phyloP scores from a whole-genome alignment of 2,888 invertebrate species.

The Pterostichus niger region DNA sequence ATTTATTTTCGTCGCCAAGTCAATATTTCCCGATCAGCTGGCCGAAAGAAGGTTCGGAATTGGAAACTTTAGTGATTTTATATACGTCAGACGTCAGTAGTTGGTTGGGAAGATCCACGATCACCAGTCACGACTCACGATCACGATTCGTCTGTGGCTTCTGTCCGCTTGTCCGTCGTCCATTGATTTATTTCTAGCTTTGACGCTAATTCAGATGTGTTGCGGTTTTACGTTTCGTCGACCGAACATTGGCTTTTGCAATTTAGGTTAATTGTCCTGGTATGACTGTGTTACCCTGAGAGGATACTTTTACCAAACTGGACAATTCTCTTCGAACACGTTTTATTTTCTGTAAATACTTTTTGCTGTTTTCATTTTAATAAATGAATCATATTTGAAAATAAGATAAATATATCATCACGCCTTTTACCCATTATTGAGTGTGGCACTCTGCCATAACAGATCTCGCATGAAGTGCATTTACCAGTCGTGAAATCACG shows the following conservation, averaged over 20 bases:
- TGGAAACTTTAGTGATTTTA: constrained; percentile 50
- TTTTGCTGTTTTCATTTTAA: no score
- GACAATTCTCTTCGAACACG: no score
- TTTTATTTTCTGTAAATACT: no score
- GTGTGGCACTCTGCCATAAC: no score
- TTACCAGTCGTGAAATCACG: no score
- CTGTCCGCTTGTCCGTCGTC: constrained; percentile 64
- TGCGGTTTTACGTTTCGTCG: constrained; percentile 58
- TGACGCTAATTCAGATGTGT: constrained; percentile 61
- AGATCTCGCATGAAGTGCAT: no score
- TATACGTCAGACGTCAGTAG: constrained; percentile 27
- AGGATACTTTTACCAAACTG: no score
- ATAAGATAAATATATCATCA: no score
- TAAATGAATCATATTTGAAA: no score
- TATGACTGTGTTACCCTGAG: constrained; percentile 3
- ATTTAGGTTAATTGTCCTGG: constrained; percentile 47
- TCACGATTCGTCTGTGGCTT: constrained; percentile 58
- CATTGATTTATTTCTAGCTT: constrained; percentile 46
- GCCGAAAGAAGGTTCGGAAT: constrained; percentile 43
- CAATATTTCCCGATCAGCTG: constrained; percentile 44
- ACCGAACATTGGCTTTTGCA: constrained; percentile 38
- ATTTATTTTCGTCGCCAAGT: constrained; percentile 43
- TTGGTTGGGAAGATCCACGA: constrained; percentile 4
- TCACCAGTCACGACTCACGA: not conserved
- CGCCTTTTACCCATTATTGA: no score